Percentiles rank a stretch among this genome's conserved stretches.
Evolutionary conservation across 2,113 vertebrate genomes (phyloP).

Genomic region (Dipodomys ordii): DNA sequence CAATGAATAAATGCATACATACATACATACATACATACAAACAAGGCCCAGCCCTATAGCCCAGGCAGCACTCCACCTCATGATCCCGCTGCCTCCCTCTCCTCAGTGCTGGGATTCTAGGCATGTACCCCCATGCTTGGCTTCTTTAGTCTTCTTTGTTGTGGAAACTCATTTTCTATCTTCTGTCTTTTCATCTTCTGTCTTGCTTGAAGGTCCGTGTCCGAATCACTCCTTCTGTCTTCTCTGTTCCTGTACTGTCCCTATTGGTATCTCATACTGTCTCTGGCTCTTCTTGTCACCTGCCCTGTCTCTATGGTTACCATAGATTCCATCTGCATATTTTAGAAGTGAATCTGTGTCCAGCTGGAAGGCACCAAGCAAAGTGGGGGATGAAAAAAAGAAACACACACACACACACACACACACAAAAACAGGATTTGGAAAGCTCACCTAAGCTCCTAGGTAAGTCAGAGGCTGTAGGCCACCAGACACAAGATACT

Average conservation of each 20-base stretch:
- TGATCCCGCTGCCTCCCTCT: too few species aligned
- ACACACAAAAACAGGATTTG: neutral
- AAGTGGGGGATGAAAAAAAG: slow-evolving; percentile 10
- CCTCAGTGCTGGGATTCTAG: too few species aligned
- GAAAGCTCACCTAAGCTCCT: slow-evolving; percentile 35
- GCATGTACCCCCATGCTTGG: too few species aligned
- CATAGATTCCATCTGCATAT: slow-evolving; percentile 79
- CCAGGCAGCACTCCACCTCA: too few species aligned
- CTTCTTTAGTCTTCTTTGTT: too few species aligned
- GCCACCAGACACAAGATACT: neutral
- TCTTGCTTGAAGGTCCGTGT: slow-evolving; percentile 38
- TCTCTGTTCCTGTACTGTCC: slow-evolving; percentile 42
- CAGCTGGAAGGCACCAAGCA: slow-evolving; percentile 69
- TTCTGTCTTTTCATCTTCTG: neutral
- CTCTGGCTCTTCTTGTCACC: slow-evolving; percentile 66
- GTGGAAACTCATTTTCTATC: slow-evolving; percentile 7
- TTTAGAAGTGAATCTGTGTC: slow-evolving; percentile 78
- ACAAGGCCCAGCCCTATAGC: too few species aligned
- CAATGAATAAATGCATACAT: too few species aligned
- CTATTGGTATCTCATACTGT: slow-evolving; percentile 58
- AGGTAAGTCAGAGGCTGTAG: neutral
- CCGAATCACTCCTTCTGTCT: slow-evolving; percentile 27
- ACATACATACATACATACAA: too few species aligned
- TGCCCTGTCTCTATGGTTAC: slow-evolving; percentile 82
- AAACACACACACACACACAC: neutral